Evolutionary conservation across 1,140 invertebrate genomes (phyloP).

Genomic region (Drosophila littoralis): DNA sequence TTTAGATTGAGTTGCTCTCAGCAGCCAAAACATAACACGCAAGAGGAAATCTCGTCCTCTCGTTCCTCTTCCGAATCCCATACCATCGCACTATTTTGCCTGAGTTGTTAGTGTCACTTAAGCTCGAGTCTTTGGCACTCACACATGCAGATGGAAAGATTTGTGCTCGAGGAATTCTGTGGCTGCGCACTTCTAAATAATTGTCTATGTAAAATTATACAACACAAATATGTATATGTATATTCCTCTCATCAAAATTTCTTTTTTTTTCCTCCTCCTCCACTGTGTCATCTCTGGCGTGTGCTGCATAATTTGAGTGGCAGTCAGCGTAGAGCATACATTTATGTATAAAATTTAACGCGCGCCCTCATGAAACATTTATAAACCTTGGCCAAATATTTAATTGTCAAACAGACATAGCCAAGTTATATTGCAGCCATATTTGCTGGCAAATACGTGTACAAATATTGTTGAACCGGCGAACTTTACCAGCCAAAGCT

Average conservation of each 20-base stretch:
- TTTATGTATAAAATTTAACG: slow-evolving; percentile 55
- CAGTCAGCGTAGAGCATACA: slow-evolving; percentile 31
- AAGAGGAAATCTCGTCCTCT: slow-evolving; percentile 31
- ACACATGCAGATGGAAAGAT: slow-evolving; percentile 64
- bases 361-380: slow-evolving; percentile 60
- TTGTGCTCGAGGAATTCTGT: slow-evolving; percentile 21
- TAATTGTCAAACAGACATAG: slow-evolving; percentile 64
- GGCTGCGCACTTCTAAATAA: slow-evolving; percentile 76
- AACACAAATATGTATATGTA: slow-evolving; percentile 32
- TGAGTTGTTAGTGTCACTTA: slow-evolving; percentile 78
- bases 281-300: slow-evolving; percentile 22
- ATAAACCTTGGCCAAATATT: slow-evolving; percentile 74
- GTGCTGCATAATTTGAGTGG: slow-evolving; percentile 65
- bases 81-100: slow-evolving; percentile 2
- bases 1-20: slow-evolving; percentile 81
- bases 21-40: slow-evolving; percentile 77
- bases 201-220: slow-evolving; percentile 79
- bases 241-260: slow-evolving; percentile 5
- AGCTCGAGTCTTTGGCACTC: slow-evolving; percentile 74
- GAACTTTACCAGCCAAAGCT: slow-evolving; percentile 4
- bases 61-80: slow-evolving; percentile 15
- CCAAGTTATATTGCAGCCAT: slow-evolving; percentile 36
- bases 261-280: slow-evolving; percentile 10
- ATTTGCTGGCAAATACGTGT: slow-evolving; percentile 46
- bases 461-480: slow-evolving; percentile 55